Percentiles rank a stretch among this genome's conserved stretches.
These are phyloP conservation scores for Albula goreensis DNA, from an alignment of 2,113 vertebrate genomes.

Conservation along the genomic window DNA sequence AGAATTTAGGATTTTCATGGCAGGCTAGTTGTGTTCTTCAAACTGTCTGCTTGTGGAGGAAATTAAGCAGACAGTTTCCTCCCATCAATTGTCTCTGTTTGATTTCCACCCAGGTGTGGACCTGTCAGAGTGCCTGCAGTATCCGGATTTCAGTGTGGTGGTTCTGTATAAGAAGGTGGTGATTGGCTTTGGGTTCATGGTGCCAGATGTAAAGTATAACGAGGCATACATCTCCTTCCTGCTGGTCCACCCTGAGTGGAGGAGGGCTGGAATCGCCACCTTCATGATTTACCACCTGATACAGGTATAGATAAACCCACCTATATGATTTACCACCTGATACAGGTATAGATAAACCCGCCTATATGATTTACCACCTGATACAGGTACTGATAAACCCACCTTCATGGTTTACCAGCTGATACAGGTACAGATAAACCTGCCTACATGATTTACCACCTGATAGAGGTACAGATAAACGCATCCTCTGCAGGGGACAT, in stretches of 20 bases:
- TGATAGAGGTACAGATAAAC: too few relatives aligned
- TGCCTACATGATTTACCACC: background rate
- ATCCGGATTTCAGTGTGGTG: slow-evolving; percentile 97
- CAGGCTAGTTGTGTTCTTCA: too few relatives aligned
- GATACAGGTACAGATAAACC: background rate
- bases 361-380: background rate
- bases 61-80: too few relatives aligned
- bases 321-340: background rate
- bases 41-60: too few relatives aligned
- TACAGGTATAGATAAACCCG: background rate
- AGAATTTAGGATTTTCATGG: too few relatives aligned
- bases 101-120: slow-evolving; percentile 79
- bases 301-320: slow-evolving; percentile 73
- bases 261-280: slow-evolving; percentile 91
- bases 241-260: slow-evolving; percentile 96
- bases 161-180: slow-evolving; percentile 96
- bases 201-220: slow-evolving; percentile 95
- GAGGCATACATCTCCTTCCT: slow-evolving; percentile 98
- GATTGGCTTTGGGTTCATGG: slow-evolving; percentile 96
- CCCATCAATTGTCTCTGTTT: background rate
- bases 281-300: slow-evolving; percentile 99
- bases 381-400: background rate
- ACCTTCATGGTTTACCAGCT: background rate
- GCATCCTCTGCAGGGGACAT: too few relatives aligned
- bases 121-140: slow-evolving; percentile 94